A percentile compares a stretch with the other conserved stretches of the same genome.
phyloP scores from a whole-genome alignment of 2,888 invertebrate genomes.

The Acanthosepion lycidas region DNA sequence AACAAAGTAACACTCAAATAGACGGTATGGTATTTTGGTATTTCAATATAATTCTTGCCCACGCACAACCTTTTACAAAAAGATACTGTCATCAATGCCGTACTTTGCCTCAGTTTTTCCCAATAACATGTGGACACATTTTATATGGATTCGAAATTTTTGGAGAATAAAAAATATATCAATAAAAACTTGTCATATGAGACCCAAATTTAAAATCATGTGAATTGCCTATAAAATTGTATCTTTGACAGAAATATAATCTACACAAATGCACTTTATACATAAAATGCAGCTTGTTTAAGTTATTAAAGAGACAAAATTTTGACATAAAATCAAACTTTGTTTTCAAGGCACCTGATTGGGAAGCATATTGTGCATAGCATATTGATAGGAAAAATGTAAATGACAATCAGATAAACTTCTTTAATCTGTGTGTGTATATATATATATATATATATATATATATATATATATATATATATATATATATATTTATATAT shows the following conservation, averaged over 20 bases:
- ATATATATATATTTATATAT: too few relatives aligned
- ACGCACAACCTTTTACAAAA: not conserved
- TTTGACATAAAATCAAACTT: too few relatives aligned
- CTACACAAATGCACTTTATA: not conserved
- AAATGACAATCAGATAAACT: too few relatives aligned
- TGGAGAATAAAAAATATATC: conserved; percentile 4
- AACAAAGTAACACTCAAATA: not conserved
- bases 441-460: too few relatives aligned
- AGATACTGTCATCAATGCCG: not conserved
- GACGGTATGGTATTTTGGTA: not conserved
- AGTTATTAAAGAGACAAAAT: too few relatives aligned
- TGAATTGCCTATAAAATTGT: not conserved
- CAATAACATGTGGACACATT: not conserved
- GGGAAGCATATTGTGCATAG: too few relatives aligned
- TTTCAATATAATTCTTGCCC: not conserved
- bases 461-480: too few relatives aligned
- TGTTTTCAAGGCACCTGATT: too few relatives aligned
- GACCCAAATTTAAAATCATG: not conserved
- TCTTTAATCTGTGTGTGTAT: too few relatives aligned
- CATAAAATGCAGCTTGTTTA: not conserved
- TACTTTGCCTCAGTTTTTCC: not conserved
- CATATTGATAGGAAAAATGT: too few relatives aligned
- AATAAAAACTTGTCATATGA: not conserved
- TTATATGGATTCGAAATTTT: not conserved
- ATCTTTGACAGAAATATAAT: not conserved